Conservation (phyloP, 2,888 invertebrate species). For the Zootermopsis nevadensis region DNA sequence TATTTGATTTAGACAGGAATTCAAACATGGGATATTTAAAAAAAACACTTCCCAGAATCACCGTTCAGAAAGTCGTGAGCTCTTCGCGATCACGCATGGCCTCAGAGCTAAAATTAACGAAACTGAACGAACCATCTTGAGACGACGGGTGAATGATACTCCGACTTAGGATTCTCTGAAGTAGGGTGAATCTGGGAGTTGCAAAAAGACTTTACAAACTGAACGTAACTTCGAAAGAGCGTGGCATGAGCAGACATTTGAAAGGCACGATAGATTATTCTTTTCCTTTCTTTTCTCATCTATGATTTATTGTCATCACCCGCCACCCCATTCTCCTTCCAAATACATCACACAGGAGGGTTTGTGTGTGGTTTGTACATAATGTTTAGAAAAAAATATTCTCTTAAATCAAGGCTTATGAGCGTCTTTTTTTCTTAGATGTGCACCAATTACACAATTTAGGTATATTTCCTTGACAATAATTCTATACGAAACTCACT, state of each 20-base stretch:
- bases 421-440: neutral
- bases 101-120: too few species aligned
- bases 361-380: neutral
- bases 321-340: neutral
- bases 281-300: neutral
- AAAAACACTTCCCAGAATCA: too few species aligned
- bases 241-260: neutral
- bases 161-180: neutral
- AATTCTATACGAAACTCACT: too few species aligned
- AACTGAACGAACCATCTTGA: too few species aligned
- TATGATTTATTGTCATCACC: slow-evolving; percentile 2
- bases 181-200: neutral
- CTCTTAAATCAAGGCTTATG: neutral
- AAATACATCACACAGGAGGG: slow-evolving; percentile 1
- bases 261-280: neutral
- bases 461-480: too few species aligned
- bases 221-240: neutral
- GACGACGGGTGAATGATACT: too few species aligned
- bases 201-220: neutral
- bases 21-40: too few species aligned
- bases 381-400: neutral
- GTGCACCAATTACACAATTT: too few species aligned
- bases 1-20: too few species aligned
- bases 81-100: too few species aligned
- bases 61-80: too few species aligned